phyloP scores from a whole-genome alignment of 2,888 invertebrate genomes.

The Acronicta alni region DNA sequence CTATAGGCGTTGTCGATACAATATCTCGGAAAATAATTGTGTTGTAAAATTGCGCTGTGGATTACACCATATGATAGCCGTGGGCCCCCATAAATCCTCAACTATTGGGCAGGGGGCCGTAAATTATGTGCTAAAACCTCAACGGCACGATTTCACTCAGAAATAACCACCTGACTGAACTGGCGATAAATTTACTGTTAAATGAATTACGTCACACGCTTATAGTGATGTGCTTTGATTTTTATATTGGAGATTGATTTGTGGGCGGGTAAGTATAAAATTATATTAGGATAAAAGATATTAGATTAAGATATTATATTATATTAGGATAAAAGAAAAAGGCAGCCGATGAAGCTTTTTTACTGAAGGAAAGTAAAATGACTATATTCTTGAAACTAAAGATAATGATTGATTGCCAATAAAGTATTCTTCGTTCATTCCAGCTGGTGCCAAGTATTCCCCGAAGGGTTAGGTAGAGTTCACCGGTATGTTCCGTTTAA shows the following conservation, averaged over 20 bases:
- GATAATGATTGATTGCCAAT: too few relatives aligned
- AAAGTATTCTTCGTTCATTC: too few relatives aligned
- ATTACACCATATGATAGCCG: slow-evolving; percentile 58
- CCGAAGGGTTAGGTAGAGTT: too few relatives aligned
- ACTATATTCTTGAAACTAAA: too few relatives aligned
- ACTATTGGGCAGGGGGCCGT: slow-evolving; percentile 59
- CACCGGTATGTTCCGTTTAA: too few relatives aligned
- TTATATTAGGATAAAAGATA: too few relatives aligned
- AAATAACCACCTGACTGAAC: slow-evolving; percentile 48
- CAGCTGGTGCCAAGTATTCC: too few relatives aligned
- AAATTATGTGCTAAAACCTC: slow-evolving; percentile 62
- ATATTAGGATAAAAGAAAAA: too few relatives aligned
- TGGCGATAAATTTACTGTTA: slow-evolving; percentile 52
- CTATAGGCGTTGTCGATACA: slow-evolving; percentile 24
- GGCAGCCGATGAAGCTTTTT: too few relatives aligned
- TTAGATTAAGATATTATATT: too few relatives aligned
- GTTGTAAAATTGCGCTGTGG: slow-evolving; percentile 43
- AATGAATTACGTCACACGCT: slow-evolving; percentile 60
- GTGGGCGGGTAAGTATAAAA: too few relatives aligned
- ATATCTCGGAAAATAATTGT: slow-evolving; percentile 52
- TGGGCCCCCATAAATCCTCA: slow-evolving; percentile 55
- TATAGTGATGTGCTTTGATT: slow-evolving; percentile 49
- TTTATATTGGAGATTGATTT: slow-evolving; percentile 36
- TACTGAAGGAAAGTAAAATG: too few relatives aligned
- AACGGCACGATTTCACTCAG: slow-evolving; percentile 58